These are phyloP conservation scores for Plecotus auritus DNA, from an alignment of 2,113 vertebrate species.

Conservation along the genomic window DNA sequence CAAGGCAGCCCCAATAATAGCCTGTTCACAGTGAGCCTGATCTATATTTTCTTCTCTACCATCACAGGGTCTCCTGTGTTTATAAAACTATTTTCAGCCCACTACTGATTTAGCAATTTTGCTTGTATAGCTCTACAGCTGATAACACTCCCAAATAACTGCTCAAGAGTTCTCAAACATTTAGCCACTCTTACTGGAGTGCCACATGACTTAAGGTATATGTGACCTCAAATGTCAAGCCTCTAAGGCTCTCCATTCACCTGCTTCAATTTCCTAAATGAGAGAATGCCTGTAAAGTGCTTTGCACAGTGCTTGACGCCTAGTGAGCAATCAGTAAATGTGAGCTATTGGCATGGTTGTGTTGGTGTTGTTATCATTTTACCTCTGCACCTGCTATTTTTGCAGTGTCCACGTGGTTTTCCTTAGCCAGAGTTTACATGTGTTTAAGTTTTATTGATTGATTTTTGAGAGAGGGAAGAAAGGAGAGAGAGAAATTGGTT, in stretches of 20 bases:
- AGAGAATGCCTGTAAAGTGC: background rate
- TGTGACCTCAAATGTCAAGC: background rate
- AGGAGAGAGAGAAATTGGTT: background rate
- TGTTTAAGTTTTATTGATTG: background rate
- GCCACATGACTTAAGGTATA: background rate
- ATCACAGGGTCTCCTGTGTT: background rate
- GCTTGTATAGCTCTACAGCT: background rate
- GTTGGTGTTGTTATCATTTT: background rate
- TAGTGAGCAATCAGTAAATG: background rate
- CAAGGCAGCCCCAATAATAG: background rate
- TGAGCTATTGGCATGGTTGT: background rate
- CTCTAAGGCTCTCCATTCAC: background rate
- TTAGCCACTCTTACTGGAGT: background rate
- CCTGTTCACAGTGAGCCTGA: background rate
- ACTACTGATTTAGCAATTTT: background rate
- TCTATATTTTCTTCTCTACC: background rate
- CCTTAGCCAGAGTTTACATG: background rate
- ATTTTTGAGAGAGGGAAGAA: background rate
- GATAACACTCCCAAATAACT: background rate
- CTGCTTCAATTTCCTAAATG: background rate
- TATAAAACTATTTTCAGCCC: background rate
- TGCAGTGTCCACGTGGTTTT: background rate
- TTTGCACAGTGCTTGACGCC: background rate
- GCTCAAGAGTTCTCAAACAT: background rate
- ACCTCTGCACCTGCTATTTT: background rate